phyloP scores from a whole-genome alignment of 2,888 invertebrate genomes.

The Byasa hedistus region DNA sequence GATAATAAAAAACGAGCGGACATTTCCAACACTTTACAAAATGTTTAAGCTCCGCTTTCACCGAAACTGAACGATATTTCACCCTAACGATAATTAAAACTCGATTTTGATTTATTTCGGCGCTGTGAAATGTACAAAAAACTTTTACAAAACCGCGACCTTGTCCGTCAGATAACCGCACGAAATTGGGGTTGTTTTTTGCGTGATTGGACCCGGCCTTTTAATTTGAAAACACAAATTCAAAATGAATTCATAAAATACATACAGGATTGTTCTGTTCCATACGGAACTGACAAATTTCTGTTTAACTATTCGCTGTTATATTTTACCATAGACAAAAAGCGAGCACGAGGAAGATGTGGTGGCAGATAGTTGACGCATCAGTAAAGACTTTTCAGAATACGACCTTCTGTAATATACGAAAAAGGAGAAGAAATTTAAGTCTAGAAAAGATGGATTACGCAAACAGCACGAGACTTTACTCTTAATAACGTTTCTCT shows the following conservation, averaged over 20 bases:
- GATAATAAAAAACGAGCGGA: slow-evolving; percentile 3
- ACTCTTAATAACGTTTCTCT: slow-evolving; percentile 24
- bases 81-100: slow-evolving; percentile 18
- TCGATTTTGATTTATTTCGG: slow-evolving; percentile 22
- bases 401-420: too few relatives aligned
- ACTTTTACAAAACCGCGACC: slow-evolving; percentile 25
- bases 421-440: background rate
- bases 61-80: slow-evolving; percentile 15
- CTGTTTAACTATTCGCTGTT: background rate
- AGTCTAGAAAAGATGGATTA: slow-evolving; percentile 3
- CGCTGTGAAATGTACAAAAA: slow-evolving; percentile 23
- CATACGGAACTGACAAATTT: background rate
- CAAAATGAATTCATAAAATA: slow-evolving; percentile 1
- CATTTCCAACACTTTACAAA: slow-evolving; percentile 12
- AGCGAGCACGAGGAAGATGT: too few relatives aligned
- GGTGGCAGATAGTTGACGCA: too few relatives aligned
- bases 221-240: slow-evolving; percentile 19
- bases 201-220: slow-evolving; percentile 17
- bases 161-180: slow-evolving; percentile 28
- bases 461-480: background rate
- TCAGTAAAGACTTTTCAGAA: too few relatives aligned
- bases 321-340: background rate
- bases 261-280: background rate
- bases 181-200: slow-evolving; percentile 21
- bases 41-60: slow-evolving; percentile 13